Evolutionary conservation across 2,113 vertebrate species (phyloP), one percentile per base, ranked within the genome.

Genomic region (Etheostoma cragini): DNA sequence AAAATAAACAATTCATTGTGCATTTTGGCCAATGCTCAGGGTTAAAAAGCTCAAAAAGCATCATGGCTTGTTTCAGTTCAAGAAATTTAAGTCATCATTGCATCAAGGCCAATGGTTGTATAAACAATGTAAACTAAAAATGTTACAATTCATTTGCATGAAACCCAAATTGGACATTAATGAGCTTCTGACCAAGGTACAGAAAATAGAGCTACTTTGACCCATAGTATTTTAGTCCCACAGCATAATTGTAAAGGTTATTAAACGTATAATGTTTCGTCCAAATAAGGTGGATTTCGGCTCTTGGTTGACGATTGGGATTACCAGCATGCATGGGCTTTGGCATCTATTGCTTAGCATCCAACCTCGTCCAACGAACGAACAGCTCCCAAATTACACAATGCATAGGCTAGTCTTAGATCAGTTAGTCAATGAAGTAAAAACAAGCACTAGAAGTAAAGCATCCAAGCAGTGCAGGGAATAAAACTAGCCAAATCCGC

Each of bases 1-100:
- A 10, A 21, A 53, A 53, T 8, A n/a, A n/a, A 26, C 3, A 26
- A 53, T 4, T n/a, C 50, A 3, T 53, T 4, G 21, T n/a, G 10
- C 19, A 5, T 11, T 53, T 33, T 68, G 71, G 94, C 94, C 88
- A 88, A 17, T 88, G 96, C 97, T 98, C 96, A 97, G 96, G 90
- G 96, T 97, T 96, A 97, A 97, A 96, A 97, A 97, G 96, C 96
- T 97, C 95, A 88, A 62, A 61, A 86, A 84, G 80, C 90, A 96
- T 95, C 94, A 96, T 88, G 53, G 54, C 33, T 49, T 7, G 72
- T 53, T 80, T 96, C 96, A 96, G 96, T 90, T 94, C 93, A 96
- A 96, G 95, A 96, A 96, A 96, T 95, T 95, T 93, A 86, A 2
- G 67, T 70, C 96, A 97, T 96, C 95, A 97, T 4, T 69, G 95